Base-by-base conservation (phyloP, 2,797 vertebrate species). In the Salmo trutta region DNA sequence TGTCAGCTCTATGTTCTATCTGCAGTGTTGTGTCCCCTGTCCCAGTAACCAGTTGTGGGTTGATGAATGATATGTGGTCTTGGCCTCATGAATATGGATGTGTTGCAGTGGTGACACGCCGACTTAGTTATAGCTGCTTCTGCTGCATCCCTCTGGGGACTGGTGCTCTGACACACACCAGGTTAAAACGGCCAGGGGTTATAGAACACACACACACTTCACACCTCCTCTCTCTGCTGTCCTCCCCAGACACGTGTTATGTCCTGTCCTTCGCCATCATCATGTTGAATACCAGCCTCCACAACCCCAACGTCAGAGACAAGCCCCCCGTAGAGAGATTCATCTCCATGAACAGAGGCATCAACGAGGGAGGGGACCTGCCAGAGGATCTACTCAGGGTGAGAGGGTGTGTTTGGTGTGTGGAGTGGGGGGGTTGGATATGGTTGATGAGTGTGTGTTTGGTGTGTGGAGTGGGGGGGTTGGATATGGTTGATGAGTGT, bases 181-280 rank as follows among this genome's bases (percentile, higher is more conserved):
- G 21, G 41, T 24, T 70, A 4, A 70, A 36, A n/a, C 47, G 67
- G 31, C 16, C 31, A 70, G 67, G 67, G 31, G 67, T 17, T 21
- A 6, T 27, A 53, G 51, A 2, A n/a, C 1, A 41, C 36, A 33
- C 33, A 36, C 36, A 36, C 36, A 4, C 54, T 56, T 7, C 17
- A 80, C 78, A 21, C 59, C 53, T 78, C 19, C 41, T 47, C 12
- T 47, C n/a, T 83, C 36, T 73, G 64, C 82, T 91, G 89, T 75
- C 90, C 78, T 87, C 86, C 80, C 19, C 91, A 99, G 98, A 99
- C 90, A 98, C 97, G 0, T 98, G 98, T 92, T 99, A 98, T 0
- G 98, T 99, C 83, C 93, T 99, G 27, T 99, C 97, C 0, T 99
- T 99, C 56, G 97, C 98, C 16, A 97, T 99, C 92, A 99, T 98